Base-by-base conservation (phyloP, 2,888 invertebrate genomes). In the Troides aeacus region DNA sequence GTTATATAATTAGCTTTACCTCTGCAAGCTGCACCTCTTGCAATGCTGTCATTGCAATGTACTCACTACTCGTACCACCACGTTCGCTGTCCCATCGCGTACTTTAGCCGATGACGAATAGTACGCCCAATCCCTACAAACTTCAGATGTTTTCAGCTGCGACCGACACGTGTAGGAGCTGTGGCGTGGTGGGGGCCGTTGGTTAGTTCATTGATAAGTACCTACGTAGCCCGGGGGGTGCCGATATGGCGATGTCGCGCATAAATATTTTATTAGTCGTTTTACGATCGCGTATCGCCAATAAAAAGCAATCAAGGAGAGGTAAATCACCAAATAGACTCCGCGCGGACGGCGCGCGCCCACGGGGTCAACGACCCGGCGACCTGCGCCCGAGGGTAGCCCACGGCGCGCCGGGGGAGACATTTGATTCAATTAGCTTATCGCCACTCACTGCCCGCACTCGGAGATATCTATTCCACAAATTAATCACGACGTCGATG, bases 261-360 rank as follows among this genome's bases (percentile, higher is more conserved):
- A 69, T 64, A 24, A 65, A 65, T 69, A 61, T 62, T 65, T 65
- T 65, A 65, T 69, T 65, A 59, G 56, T 24, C 17, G 62, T 65
- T 69, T 69, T 65, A 69, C 50, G 69, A 69, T 42, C 68, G 63
- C 62, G 59, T 59, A 59, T 69, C 64, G 61, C 61, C 64, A 56
- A 69, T 69, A 64, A 69, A 65, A 15, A 69, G 69, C 65, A 69
- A 69, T 69, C 64, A 69, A 69, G 42, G 56, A 61, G 64, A 61
- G 18, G 60, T 69, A 61, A 64, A 69, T 61, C 64, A 69, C 60
- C 64, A 64, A 69, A 69, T 60, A 64, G 64, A 60, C 46, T 53
- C 53, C n/a, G 53, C 53, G 53, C n/a, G 6, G 53, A 15, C 18
- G 53, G n/a, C 17, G 53, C 6, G 53, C 53, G 53, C 66, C 66